Base-by-base conservation (phyloP, 2,888 invertebrate genomes). In the Disparrhopalites patrizii region DNA sequence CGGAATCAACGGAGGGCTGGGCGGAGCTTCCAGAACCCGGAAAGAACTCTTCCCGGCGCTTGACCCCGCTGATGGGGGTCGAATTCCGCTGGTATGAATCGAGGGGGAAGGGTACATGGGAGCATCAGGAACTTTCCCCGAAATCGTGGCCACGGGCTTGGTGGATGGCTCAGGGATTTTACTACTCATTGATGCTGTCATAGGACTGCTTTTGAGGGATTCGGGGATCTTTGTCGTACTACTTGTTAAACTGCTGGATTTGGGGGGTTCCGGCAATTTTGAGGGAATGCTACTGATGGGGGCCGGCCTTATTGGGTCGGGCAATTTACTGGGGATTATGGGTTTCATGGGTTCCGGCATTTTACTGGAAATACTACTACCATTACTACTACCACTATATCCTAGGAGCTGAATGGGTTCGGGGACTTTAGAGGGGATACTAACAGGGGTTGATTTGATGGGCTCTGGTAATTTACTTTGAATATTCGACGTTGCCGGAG, bases 21-120 rank as follows among this genome's bases (percentile, higher is more conserved):
- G 15, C 57, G 73, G 70, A 43, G 82, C 83, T 72, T 85, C 85
- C 20, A 85, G 81, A 20, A 84, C 82, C 18, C 84, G 83, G 30
- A 84, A 31, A 82, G 83, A 58, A 81, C 79, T 72, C 83, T 83
- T 47, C 82, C 82, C 25, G 82, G 23, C 27, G 47, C 66, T 38
- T 28, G 38, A 2, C 40, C 60, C 43, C 72, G n/a, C 38, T 68
- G 47, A 23, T 65, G 55, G 58, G 67, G 62, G 74, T 28, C 27
- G 30, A 5, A 47, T 50, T 47, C 60, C 60, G 27, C 56, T 56
- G 66, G 65, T 73, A 74, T 74, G 66, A 71, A 10, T 33, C 13
- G n/a, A 20, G 13, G 52, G 28, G 10, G 25, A 27, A 28, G 51
- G 33, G 15, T 27, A n/a, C 30, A 25, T 8, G 3, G 36, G 36